Base-by-base conservation (phyloP, 2,888 invertebrate genomes). In the Mayetiola destructor region DNA sequence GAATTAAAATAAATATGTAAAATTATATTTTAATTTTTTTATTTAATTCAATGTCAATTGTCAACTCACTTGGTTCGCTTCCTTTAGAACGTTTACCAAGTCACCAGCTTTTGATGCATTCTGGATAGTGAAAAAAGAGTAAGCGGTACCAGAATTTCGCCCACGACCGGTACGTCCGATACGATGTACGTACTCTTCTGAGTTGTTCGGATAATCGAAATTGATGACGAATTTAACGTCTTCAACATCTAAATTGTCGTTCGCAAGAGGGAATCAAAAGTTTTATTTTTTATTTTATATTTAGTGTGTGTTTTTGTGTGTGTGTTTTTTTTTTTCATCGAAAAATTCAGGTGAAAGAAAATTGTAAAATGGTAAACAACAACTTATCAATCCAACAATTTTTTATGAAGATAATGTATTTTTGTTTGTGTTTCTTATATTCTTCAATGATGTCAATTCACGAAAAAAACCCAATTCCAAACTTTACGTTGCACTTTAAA, bases 161-260 rank as follows among this genome's bases (percentile, higher is more conserved):
- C 89, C 88, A 58, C 96, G 84, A 53, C 93, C 96, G 32, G 96
- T 96, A 63, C 96, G 85, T 32, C 96, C 96, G 69, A 96, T 97
- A 61, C 96, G 85, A 64, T 72, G 72, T 55, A 96, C 93, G 75
- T 96, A 96, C 75, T 96, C 96, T 76, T 96, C 96, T 3, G 93
- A 93, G 73, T 90, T 91, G 70, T 89, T 89, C 58, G 96, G 96
- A 75, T 94, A 96, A 75, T 96, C 96, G 79, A 88, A 94, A 80
- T 96, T 96, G 77, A 96, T 93, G 67, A 97, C 96, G 80, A 91
- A 95, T 79, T 94, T 94, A 71, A 96, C 94, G 77, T 96, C 95
- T 73, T 95, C 93, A 73, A 96, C 95, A 82, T 97, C 96, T 96
- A 80, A 23, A 55, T 53, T 30, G 18, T 32, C 32, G 53, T 18